phyloP scores from a whole-genome alignment of 2,888 invertebrate species.

The Thecophora atra region DNA sequence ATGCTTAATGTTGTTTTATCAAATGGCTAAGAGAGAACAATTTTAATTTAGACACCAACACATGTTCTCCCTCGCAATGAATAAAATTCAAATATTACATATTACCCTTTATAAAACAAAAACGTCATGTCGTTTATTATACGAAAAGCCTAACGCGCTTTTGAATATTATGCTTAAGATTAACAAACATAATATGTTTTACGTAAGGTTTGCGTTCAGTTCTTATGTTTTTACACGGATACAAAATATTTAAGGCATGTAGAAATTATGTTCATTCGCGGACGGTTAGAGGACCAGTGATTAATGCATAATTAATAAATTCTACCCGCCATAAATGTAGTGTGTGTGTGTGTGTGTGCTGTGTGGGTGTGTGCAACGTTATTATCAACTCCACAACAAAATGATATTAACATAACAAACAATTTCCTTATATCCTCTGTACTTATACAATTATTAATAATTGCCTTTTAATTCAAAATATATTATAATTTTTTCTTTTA shows the following conservation, averaged over 20 bases:
- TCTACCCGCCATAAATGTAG: too few species aligned
- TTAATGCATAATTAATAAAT: not conserved
- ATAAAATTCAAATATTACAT: not conserved
- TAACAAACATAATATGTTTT: not conserved
- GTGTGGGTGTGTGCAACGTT: too few species aligned
- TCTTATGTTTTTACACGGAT: not conserved
- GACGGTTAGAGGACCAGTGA: not conserved
- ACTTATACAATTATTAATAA: not conserved
- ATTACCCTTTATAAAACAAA: not conserved
- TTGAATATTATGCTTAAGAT: not conserved
- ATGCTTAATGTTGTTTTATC: not conserved
- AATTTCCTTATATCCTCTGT: not conserved
- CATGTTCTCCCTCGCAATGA: not conserved
- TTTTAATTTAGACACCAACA: not conserved
- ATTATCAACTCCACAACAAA: not conserved
- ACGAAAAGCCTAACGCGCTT: not conserved
- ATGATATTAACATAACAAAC: not conserved
- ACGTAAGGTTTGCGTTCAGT: not conserved
- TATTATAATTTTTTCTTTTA: slow-evolving; percentile 32
- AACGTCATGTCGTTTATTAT: not conserved
- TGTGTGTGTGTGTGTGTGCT: too few species aligned
- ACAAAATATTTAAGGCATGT: too few species aligned
- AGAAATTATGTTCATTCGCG: too few species aligned
- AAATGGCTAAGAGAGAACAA: not conserved
- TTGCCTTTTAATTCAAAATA: slow-evolving; percentile 33